These are phyloP conservation scores for Lerista edwardsae DNA, from an alignment of 2,797 vertebrate species.

Conservation along the genomic window DNA sequence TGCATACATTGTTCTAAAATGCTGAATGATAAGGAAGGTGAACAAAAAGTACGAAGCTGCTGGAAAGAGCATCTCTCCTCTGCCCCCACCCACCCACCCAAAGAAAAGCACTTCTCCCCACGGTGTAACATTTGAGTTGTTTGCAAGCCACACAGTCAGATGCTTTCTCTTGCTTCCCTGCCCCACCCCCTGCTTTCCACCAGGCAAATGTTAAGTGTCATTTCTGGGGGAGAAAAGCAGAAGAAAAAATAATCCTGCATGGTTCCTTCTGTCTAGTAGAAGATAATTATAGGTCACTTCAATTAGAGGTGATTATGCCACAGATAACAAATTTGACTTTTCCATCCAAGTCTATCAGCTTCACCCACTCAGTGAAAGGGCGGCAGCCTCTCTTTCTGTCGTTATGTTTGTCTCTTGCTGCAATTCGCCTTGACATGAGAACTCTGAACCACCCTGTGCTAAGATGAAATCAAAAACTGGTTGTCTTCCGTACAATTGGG, in stretches of 20 bases:
- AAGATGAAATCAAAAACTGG: neutral
- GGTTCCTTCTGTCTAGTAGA: neutral
- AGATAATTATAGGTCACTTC: conserved; percentile 39
- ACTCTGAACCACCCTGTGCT: neutral
- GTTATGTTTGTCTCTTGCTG: neutral
- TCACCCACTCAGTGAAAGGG: neutral
- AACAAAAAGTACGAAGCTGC: no score
- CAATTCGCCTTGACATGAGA: neutral
- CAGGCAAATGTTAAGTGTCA: neutral
- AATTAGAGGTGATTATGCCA: conserved; percentile 46
- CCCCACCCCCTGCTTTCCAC: neutral
- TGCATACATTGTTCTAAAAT: no score
- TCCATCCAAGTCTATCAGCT: neutral
- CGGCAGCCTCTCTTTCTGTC: neutral
- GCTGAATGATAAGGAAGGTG: no score
- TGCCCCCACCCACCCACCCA: no score
- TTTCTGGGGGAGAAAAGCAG: neutral
- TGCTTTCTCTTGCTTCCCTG: neutral
- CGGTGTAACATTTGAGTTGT: neutral
- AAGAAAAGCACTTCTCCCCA: neutral
- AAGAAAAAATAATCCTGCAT: neutral
- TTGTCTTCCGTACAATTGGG: neutral
- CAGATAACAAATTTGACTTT: conserved; percentile 38
- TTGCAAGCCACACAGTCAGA: neutral
- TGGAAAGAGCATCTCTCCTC: neutral